phyloP scores from a whole-genome alignment of 2,888 invertebrate genomes.

The Andrena marginata region DNA sequence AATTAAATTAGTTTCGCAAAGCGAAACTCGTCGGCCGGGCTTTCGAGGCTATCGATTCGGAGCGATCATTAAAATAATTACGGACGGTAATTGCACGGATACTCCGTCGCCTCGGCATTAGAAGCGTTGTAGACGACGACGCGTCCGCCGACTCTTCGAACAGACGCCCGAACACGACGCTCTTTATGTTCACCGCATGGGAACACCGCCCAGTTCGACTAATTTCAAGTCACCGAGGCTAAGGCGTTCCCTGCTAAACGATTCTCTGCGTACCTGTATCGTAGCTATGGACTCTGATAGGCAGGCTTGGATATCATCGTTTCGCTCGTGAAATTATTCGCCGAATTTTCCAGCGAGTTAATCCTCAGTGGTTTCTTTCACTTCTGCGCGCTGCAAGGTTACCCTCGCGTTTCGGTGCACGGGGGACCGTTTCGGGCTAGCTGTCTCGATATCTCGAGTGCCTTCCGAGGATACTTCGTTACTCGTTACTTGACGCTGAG shows the following conservation, averaged over 20 bases:
- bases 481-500: constrained; percentile 70
- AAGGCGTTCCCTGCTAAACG: too few species aligned
- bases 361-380: constrained; percentile 26
- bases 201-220: background rate
- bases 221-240: background rate
- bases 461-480: constrained; percentile 73
- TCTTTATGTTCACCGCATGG: background rate
- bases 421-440: constrained; percentile 49
- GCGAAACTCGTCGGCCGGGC: constrained; percentile 39
- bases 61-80: constrained; percentile 59
- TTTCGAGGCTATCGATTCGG: constrained; percentile 52
- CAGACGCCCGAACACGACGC: background rate
- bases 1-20: constrained; percentile 63
- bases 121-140: background rate
- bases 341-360: constrained; percentile 23
- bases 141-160: background rate
- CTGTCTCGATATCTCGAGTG: constrained; percentile 70
- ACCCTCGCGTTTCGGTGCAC: background rate
- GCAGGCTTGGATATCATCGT: too few species aligned
- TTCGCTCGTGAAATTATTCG: background rate
- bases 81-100: constrained; percentile 50
- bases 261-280: too few species aligned
- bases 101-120: constrained; percentile 7
- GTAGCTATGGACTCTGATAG: too few species aligned
- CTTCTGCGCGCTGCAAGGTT: constrained; percentile 32